Conservation (phyloP, 1,140 invertebrate species). For the Doryteuthis pealeii region DNA sequence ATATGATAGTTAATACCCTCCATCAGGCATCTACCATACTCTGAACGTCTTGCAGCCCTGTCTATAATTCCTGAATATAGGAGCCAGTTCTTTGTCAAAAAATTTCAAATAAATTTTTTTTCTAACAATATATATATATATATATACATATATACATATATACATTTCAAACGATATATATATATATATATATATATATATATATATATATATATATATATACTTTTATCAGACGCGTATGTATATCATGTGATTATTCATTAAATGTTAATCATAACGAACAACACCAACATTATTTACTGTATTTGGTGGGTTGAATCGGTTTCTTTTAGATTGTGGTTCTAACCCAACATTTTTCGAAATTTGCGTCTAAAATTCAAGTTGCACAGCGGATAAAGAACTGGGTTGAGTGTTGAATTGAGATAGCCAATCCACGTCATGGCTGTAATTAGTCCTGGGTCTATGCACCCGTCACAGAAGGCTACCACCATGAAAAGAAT, state of each 20-base stretch:
- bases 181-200: too few relatives aligned
- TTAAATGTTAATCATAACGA: not conserved
- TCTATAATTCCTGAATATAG: too few relatives aligned
- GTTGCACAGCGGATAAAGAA: slow-evolving; percentile 67
- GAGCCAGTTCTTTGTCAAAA: too few relatives aligned
- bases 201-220: too few relatives aligned
- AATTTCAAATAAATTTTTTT: too few relatives aligned
- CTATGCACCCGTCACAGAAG: slow-evolving; percentile 64
- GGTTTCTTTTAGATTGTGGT: slow-evolving; percentile 8
- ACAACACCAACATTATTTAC: not conserved
- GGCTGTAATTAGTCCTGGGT: slow-evolving; percentile 53
- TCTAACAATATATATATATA: too few relatives aligned
- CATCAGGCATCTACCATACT: too few relatives aligned
- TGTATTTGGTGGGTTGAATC: not conserved
- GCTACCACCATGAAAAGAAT: slow-evolving; percentile 68
- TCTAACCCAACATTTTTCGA: slow-evolving; percentile 59
- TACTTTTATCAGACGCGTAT: too few relatives aligned
- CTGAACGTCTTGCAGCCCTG: too few relatives aligned
- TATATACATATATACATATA: too few relatives aligned
- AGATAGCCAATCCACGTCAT: slow-evolving; percentile 67
- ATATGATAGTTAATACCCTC: too few relatives aligned
- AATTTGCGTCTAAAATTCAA: slow-evolving; percentile 65
- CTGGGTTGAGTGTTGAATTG: slow-evolving; percentile 66
- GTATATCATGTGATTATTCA: not conserved
- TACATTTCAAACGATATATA: too few relatives aligned